A percentile compares a stretch with the other conserved stretches of the same genome.
Evolutionary conservation across 2,113 vertebrate genomes (phyloP).

Genomic region (Oryzias melastigma): DNA sequence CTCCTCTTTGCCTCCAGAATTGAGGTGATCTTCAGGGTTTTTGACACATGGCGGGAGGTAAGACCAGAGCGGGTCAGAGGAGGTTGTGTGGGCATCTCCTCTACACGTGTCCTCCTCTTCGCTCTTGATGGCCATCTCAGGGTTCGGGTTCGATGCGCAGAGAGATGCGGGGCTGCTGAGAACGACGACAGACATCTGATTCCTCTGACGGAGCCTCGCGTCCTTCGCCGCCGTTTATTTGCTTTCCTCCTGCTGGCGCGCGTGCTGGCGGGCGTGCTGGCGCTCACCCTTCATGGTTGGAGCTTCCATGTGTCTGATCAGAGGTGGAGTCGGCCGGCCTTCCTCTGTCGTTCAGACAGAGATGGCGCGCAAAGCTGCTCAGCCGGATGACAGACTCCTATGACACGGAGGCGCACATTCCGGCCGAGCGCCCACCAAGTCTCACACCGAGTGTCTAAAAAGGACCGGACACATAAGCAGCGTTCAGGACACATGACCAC

Average conservation of each 20-base stretch:
- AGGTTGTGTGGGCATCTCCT: fast-evolving
- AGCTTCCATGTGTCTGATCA: slow-evolving; percentile 22
- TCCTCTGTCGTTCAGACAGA: slow-evolving; percentile 21
- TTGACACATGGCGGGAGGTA: not conserved
- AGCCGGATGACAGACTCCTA: slow-evolving; percentile 62
- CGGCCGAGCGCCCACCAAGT: slow-evolving; percentile 29
- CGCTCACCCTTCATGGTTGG: slow-evolving; percentile 33
- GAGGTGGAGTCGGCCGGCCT: slow-evolving; percentile 50
- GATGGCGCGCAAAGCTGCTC: slow-evolving; percentile 44
- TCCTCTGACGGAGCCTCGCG: slow-evolving; percentile 9
- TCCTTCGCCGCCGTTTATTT: slow-evolving; percentile 63
- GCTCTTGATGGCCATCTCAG: not conserved
- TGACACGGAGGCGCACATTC: slow-evolving; percentile 66
- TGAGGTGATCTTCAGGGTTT: not conserved
- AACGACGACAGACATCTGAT: slow-evolving; percentile 15
- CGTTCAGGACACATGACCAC: slow-evolving; percentile 39
- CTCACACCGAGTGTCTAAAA: slow-evolving; percentile 48
- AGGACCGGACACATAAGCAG: slow-evolving; percentile 40
- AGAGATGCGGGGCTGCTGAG: slow-evolving; percentile 9
- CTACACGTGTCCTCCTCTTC: not conserved
- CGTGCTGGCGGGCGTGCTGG: slow-evolving; percentile 11
- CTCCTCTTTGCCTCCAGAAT: not conserved
- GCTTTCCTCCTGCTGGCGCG: slow-evolving; percentile 12
- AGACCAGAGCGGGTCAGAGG: not conserved
- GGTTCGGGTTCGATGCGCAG: slow-evolving; percentile 5